Evolutionary conservation across 2,797 vertebrate genomes (phyloP).

Genomic region (Amphiprion clarkii): DNA sequence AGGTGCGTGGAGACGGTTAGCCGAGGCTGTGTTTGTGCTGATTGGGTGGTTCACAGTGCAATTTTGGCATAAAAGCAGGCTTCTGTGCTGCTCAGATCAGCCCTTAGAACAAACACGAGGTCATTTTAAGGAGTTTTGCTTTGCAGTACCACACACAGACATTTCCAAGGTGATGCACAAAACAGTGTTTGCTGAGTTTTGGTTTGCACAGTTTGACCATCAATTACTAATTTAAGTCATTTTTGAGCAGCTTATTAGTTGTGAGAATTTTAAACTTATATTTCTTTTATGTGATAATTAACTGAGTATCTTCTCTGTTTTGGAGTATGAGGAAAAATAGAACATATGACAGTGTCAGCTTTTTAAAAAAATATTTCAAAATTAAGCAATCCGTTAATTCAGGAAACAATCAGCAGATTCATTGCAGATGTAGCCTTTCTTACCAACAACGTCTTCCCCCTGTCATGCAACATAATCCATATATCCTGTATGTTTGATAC

Average conservation of each 20-base stretch:
- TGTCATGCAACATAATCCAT: too few species aligned
- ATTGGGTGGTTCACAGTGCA: background rate
- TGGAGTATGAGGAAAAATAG: too few species aligned
- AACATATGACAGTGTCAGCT: too few species aligned
- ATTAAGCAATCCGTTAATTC: too few species aligned
- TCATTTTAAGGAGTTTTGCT: background rate
- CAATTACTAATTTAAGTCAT: too few species aligned
- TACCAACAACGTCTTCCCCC: too few species aligned
- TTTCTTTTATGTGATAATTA: too few species aligned
- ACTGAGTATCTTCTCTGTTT: too few species aligned
- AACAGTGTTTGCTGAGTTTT: background rate
- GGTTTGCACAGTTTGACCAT: background rate
- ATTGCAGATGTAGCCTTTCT: too few species aligned
- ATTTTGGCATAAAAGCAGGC: background rate
- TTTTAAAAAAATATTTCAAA: too few species aligned
- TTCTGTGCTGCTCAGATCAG: background rate
- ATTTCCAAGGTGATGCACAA: background rate
- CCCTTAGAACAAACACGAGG: conserved; percentile 9
- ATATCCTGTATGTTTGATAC: too few species aligned
- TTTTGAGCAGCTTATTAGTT: background rate
- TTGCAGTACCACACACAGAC: background rate
- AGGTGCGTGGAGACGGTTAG: conserved; percentile 14
- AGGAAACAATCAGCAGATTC: too few species aligned
- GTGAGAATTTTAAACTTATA: background rate
- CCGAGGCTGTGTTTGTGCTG: conserved; percentile 11